Percentiles rank a stretch among this genome's conserved stretches.
Conservation (phyloP, 2,888 invertebrate species). For the Eutolmus rufibarbis region DNA sequence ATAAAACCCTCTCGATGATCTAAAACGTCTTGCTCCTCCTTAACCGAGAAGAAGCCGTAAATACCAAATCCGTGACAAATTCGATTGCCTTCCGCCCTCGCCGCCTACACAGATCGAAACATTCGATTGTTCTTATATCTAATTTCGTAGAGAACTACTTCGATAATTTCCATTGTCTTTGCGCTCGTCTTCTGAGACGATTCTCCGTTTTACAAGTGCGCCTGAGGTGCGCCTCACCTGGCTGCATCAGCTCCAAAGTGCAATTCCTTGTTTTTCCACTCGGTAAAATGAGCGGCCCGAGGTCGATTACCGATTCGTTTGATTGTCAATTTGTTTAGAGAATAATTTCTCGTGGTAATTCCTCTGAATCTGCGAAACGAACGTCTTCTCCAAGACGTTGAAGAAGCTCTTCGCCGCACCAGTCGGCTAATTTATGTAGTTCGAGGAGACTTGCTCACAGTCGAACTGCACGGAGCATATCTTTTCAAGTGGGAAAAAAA, state of each 20-base stretch:
- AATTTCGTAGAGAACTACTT: not conserved
- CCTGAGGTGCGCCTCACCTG: not conserved
- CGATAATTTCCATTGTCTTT: constrained; percentile 21
- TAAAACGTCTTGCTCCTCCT: not conserved
- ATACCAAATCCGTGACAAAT: constrained; percentile 26
- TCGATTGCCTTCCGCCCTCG: not conserved
- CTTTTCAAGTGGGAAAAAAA: not conserved
- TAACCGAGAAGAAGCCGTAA: not conserved
- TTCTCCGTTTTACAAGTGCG: not conserved
- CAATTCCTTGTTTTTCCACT: not conserved
- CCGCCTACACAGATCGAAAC: not conserved
- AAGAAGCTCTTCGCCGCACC: not conserved
- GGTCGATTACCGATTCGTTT: constrained; percentile 5
- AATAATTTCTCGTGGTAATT: constrained; percentile 17
- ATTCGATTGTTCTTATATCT: not conserved
- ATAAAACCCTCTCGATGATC: no score
- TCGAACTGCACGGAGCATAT: not conserved
- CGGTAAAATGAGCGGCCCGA: not conserved
- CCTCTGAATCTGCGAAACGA: not conserved
- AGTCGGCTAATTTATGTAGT: not conserved
- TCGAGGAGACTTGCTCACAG: not conserved
- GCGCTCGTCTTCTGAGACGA: not conserved
- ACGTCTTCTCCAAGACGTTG: not conserved
- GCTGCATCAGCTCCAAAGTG: not conserved
- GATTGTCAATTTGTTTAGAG: constrained; percentile 13